Conservation (phyloP, 2,797 vertebrate species). For the Carduelis carduelis region DNA sequence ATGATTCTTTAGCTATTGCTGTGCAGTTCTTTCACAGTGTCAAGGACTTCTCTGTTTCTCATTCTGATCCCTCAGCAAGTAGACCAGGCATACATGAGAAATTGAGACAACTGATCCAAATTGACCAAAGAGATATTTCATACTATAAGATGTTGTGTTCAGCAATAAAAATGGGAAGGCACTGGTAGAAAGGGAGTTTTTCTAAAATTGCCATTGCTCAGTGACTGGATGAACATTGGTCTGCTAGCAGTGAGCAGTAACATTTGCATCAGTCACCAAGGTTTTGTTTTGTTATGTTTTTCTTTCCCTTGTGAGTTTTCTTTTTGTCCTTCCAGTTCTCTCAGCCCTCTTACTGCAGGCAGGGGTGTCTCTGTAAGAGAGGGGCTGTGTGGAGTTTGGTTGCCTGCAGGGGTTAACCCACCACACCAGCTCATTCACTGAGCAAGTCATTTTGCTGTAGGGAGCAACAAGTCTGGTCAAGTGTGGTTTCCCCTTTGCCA, state of each 20-base stretch:
- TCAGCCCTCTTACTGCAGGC: background rate
- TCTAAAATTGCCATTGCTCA: background rate
- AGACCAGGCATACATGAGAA: background rate
- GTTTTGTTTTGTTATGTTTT: background rate
- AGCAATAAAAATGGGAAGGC: background rate
- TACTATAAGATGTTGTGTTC: background rate
- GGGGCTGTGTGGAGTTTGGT: background rate
- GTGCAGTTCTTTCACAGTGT: background rate
- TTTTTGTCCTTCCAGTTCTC: background rate
- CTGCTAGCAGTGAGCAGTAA: background rate
- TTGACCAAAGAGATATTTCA: background rate
- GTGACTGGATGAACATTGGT: background rate
- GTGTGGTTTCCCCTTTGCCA: background rate
- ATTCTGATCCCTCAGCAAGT: background rate
- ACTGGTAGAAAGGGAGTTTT: background rate
- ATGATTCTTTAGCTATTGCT: background rate
- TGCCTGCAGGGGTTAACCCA: background rate
- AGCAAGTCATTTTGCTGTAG: background rate
- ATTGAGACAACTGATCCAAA: background rate
- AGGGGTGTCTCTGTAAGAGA: background rate
- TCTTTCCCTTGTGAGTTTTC: background rate
- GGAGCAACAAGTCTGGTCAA: background rate
- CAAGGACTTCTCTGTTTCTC: background rate
- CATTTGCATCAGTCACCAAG: background rate
- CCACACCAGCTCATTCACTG: rapidly evolving